Base-by-base conservation (phyloP, 2,888 invertebrate species). In the Tryphoninae sp. region DNA sequence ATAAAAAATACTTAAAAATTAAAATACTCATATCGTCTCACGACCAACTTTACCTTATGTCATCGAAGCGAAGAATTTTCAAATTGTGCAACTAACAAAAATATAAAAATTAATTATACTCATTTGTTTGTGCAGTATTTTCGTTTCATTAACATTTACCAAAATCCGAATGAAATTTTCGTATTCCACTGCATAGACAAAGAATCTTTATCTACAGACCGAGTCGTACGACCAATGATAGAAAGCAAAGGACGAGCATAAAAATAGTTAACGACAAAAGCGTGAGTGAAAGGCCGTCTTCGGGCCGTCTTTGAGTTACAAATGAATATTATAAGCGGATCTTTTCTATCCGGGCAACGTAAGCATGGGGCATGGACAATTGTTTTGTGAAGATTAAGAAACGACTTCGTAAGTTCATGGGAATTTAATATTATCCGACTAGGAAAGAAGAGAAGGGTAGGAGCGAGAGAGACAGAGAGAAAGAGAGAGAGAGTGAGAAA, bases 331-430 rank as follows among this genome's bases (percentile, higher is more conserved):
- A 8, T 61, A 61, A 59, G 33, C 33, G 33, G 33, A 58, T 49
- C n/a, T 51, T 68, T n/a, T 45, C 6, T 76, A 23, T n/a, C 22
- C 45, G 67, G 7, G 26, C 1, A 51, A 61, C 13, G 45, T 40
- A 62, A 62, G 33, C 33, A 33, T 33, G 2, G 19, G 19, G 42
- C 19, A 9, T 8, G 62, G 8, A 62, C 55, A 51, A 81, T 78
- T 64, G 64, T 78, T 73, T 58, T 61, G 22, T 19, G 51, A 67
- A 59, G 76, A 80, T 80, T 71, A 64, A 55, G 71, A 67, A 76
- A 80, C 9, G 80, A 71, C 51, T 23, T 76, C 22, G 65, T 51
- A 59, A 71, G 75, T 76, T 80, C 76, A 59, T 80, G 76, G 64
- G 80, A 80, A 72, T 71, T 40, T 67, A 59, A 72, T 61, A 64